These are phyloP conservation scores for Tipula vernalis DNA, from an alignment of 2,888 invertebrate species.

Conservation along the genomic window DNA sequence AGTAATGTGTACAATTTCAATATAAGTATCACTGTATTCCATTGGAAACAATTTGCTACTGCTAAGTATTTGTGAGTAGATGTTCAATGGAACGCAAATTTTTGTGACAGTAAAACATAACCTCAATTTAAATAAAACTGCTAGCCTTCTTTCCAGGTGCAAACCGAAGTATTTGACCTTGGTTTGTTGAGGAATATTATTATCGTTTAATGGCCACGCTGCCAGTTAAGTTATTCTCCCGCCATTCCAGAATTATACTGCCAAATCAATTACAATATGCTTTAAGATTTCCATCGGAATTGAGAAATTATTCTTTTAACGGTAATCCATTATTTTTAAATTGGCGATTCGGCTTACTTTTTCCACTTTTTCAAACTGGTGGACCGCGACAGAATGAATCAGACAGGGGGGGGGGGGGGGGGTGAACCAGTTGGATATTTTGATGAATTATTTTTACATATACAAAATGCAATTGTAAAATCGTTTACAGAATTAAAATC, in stretches of 20 bases:
- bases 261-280: slow-evolving; percentile 40
- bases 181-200: too few species aligned
- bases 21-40: too few species aligned
- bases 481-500: slow-evolving; percentile 35
- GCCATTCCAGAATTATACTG: slow-evolving; percentile 21
- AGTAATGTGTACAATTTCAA: too few species aligned
- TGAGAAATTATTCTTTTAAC: slow-evolving; percentile 32
- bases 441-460: slow-evolving; percentile 50
- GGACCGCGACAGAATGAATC: slow-evolving; percentile 49
- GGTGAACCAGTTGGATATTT: slow-evolving; percentile 46
- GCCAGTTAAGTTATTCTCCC: background rate
- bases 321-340: slow-evolving; percentile 25
- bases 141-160: too few species aligned
- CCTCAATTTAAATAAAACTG: too few species aligned
- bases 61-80: too few species aligned
- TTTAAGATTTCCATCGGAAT: slow-evolving; percentile 52
- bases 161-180: too few species aligned
- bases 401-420: slow-evolving; percentile 43
- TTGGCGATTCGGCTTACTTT: slow-evolving; percentile 59
- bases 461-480: slow-evolving; percentile 46
- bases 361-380: slow-evolving; percentile 47
- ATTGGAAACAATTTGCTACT: too few species aligned
- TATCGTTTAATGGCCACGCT: too few species aligned
- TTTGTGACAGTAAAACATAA: too few species aligned
- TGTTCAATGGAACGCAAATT: too few species aligned